Base-by-base conservation (phyloP, 53 echinoderm and acorn worm species). In the Mesocentrotus franciscanus region DNA sequence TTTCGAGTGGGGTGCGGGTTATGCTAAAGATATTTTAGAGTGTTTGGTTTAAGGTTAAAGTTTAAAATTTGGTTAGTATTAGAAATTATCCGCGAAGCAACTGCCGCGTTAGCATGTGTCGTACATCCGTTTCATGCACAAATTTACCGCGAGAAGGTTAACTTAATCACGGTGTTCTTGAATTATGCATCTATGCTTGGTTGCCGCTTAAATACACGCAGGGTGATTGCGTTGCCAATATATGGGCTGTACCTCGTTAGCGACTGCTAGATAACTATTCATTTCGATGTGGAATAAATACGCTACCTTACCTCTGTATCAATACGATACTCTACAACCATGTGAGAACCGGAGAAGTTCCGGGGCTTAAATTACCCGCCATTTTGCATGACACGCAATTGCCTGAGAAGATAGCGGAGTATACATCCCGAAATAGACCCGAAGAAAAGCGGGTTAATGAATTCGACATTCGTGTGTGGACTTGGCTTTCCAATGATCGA, bases 391-490 rank as follows among this genome's bases (percentile, higher is more conserved):
- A 26, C 58, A 58, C 59, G 87, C 26, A 12, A 87, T 57, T 58
- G 87, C 87, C n/a, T 27, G 56, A 34, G 57, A n/a, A 91, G 58
- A 91, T 64, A 18, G 66, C 91, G 8, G 66, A 91, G 61, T 56
- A 8, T 62, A 66, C 32, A 87, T 91, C 91, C 64, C 17, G 39
- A 91, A 91, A 66, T 62, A 91, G 64, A 39, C 18, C 36, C 39
- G 57, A 10, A 26, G 92, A 71, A 92, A 64, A 92, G 27, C 56
- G 74, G 92, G 92, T 72, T 74, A 92, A 92, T 92, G 92, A 92
- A 92, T 72, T 71, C 92, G 92, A 92, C 92, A 75, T 92, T 74
- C 92, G 74, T 75, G 55, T 18, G 91, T 68, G 64, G 91, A 91
- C 87, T 58, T 87, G 87, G 87, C 87, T 87, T 58, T 29, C 14